Evolutionary conservation across 2,113 vertebrate genomes (phyloP).

Genomic region (Cololabis saira): DNA sequence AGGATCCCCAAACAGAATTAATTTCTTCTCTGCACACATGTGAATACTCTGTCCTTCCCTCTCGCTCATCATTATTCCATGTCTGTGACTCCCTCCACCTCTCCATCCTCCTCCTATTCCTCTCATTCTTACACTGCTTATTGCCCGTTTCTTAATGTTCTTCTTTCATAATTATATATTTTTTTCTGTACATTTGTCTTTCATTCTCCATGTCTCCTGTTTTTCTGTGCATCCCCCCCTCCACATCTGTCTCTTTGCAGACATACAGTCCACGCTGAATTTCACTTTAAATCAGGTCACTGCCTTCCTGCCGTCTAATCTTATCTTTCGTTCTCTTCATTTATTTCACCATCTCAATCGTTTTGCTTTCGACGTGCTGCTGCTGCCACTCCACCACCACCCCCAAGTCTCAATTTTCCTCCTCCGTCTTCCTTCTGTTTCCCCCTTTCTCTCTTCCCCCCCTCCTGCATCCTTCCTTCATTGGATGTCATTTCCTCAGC

Average conservation of each 20-base stretch:
- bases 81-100: conserved; percentile 35
- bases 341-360: conserved; percentile 70
- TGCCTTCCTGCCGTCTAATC: conserved; percentile 65
- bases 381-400: conserved; percentile 11
- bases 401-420: conserved; percentile 47
- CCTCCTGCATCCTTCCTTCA: conserved; percentile 61
- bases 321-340: conserved; percentile 31
- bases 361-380: conserved; percentile 62
- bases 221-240: conserved; percentile 14
- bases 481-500: conserved; percentile 63
- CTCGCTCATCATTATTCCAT: conserved; percentile 56
- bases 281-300: conserved; percentile 87
- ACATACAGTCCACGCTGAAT: conserved; percentile 82
- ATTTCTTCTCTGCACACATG: conserved; percentile 39
- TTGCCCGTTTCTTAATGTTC: conserved; percentile 39
- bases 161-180: conserved; percentile 53
- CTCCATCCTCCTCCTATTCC: conserved; percentile 5
- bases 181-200: conserved; percentile 27
- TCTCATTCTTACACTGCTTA: conserved; percentile 28
- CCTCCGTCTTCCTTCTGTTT: conserved; percentile 65
- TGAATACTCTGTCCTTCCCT: conserved; percentile 44
- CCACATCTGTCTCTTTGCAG: conserved; percentile 63
- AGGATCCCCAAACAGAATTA: conserved; percentile 68
- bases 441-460: conserved; percentile 41
- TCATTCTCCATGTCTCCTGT: conserved; percentile 9